Evolutionary conservation across 2,113 vertebrate species (phyloP), one percentile per base, ranked within the genome.

Genomic region (Oncorhynchus mykiss): DNA sequence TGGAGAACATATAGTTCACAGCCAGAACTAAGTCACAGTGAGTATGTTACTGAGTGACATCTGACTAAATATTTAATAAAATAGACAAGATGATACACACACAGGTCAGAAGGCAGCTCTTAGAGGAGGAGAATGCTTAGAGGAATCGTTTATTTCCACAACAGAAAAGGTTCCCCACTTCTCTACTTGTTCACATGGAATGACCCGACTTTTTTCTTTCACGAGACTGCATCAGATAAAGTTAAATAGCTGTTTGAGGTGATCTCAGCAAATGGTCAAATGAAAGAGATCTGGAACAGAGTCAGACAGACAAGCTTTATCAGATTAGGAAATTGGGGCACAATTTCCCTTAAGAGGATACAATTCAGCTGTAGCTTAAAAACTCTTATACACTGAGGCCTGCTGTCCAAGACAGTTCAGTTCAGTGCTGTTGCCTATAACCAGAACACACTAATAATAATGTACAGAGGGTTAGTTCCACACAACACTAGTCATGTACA

Each of bases 271-370:
- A 92, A 94, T 91, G 86, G 93, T 92, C 92, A 95, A 95, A 95
- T 94, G 93, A 93, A 91, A 93, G 94, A 91, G 92, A 95, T 94
- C 94, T 94, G 92, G 87, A 91, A 94, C 90, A 93, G 93, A 93
- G 91, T 93, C 90, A 90, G 39, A 45, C 39, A 45, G 92, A 90
- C 91, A 27, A 45, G 72, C 90, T 92, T 87, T 90, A 93, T 92
- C 93, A 90, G 93, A 83, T 84, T 93, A 94, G 89, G 82, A 88
- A 93, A 93, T 85, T 92, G 91, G 92, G 93, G 86, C 81, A 85
- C 91, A 90, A 84, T 91, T 93, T 92, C 93, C 90, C 88, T 89
- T 86, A 82, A 88, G 90, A 92, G 86, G 59, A 45, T 70, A 80
- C 73, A 14, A 71, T 75, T 83, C 68, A 82, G 74, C 72, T 67